Evolutionary conservation across 2,113 vertebrate species (phyloP).

Genomic region (Chlorocebus sabaeus): DNA sequence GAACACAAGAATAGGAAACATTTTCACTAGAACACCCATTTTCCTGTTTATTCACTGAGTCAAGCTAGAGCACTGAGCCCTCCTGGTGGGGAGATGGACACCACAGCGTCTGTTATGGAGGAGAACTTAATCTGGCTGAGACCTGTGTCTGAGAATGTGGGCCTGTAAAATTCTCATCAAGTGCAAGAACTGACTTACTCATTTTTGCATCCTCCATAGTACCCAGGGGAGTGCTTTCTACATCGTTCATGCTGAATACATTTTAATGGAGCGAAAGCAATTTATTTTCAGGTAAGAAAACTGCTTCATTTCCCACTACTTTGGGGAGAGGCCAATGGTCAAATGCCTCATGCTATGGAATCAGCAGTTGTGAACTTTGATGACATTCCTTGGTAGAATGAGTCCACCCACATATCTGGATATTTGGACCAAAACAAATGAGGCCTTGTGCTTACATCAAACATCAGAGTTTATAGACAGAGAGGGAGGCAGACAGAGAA

Average conservation of each 20-base stretch:
- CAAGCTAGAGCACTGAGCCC: neutral
- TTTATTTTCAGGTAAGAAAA: conserved; percentile 43
- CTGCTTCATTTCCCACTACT: neutral
- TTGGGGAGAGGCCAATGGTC: neutral
- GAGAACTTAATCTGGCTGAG: neutral
- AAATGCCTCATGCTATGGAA: neutral
- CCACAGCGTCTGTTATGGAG: neutral
- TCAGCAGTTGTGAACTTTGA: conserved; percentile 50
- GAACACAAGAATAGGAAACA: neutral
- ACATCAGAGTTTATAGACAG: conserved; percentile 27
- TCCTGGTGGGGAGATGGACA: neutral
- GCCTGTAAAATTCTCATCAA: neutral
- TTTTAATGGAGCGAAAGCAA: neutral
- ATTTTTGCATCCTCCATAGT: neutral
- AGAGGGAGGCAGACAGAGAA: neutral
- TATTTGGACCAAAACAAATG: conserved; percentile 56
- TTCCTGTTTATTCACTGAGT: neutral
- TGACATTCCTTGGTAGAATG: conserved; percentile 40
- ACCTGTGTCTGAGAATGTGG: conserved; percentile 24
- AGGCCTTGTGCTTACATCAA: conserved; percentile 61
- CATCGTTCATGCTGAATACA: neutral
- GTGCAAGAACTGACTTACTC: neutral
- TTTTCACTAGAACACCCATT: neutral
- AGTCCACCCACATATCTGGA: conserved; percentile 43
- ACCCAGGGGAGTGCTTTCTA: neutral